phyloP scores from a whole-genome alignment of 2,888 invertebrate genomes.

The Drosophila peninsularis region DNA sequence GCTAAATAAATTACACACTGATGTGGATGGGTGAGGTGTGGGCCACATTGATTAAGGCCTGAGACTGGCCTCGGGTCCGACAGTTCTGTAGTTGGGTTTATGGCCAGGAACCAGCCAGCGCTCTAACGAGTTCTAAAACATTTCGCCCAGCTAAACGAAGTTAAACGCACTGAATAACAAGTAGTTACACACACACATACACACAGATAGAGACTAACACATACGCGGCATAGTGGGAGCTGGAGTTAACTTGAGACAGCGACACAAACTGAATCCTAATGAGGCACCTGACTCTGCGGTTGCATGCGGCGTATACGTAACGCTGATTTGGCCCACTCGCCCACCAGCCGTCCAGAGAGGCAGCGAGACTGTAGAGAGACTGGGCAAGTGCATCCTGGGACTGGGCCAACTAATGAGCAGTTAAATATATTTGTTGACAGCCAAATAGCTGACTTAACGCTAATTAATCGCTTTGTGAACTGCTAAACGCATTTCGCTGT shows the following conservation, averaged over 20 bases:
- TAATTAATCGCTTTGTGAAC: conserved; percentile 74
- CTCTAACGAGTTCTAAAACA: conserved; percentile 76
- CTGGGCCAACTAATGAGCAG: conserved; percentile 63
- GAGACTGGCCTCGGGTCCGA: conserved; percentile 23
- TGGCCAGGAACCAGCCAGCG: conserved; percentile 33
- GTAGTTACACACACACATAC: conserved; percentile 54
- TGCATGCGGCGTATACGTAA: conserved; percentile 62
- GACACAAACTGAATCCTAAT: conserved; percentile 69
- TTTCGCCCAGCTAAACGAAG: conserved; percentile 77
- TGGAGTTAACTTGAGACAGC: conserved; percentile 63
- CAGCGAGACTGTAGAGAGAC: no score
- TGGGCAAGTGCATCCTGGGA: neutral
- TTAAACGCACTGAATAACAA: conserved; percentile 76
- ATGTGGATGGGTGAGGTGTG: conserved; percentile 54
- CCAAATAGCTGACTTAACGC: conserved; percentile 49
- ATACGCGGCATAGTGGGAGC: conserved; percentile 38
- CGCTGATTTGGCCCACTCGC: conserved; percentile 41
- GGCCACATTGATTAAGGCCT: conserved; percentile 57
- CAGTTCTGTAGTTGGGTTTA: conserved; percentile 48
- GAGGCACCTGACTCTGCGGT: conserved; percentile 63
- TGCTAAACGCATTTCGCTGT: conserved; percentile 39
- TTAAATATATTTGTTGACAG: conserved; percentile 73
- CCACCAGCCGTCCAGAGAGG: no score
- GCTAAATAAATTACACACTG: conserved; percentile 67
- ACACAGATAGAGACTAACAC: conserved; percentile 20